A percentile compares a stretch with the other conserved stretches of the same genome.
Evolutionary conservation across 2,888 invertebrate species (phyloP).

Genomic region (Laspeyria flexula): DNA sequence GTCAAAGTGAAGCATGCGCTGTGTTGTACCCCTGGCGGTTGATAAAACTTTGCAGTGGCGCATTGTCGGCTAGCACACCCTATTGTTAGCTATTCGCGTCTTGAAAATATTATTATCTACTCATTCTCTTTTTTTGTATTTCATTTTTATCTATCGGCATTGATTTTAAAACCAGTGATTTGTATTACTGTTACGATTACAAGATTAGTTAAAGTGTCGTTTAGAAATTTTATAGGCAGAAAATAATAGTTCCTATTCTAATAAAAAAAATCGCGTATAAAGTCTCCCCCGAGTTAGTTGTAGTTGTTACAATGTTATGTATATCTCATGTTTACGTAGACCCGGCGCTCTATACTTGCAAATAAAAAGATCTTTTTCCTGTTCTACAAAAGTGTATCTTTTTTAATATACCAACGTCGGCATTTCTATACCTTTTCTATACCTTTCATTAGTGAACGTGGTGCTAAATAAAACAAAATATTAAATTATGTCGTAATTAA

Average conservation of each 20-base stretch:
- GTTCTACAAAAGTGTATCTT: conserved; percentile 5
- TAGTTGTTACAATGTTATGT: conserved; percentile 39
- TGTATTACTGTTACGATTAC: neutral
- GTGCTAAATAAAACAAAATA: neutral
- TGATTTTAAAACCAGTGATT: neutral
- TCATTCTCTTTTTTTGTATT: no score
- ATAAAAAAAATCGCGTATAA: neutral
- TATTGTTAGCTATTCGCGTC: neutral
- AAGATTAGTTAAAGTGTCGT: neutral
- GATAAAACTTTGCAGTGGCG: conserved; percentile 54
- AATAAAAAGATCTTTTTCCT: conserved; percentile 11
- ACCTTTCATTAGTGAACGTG: neutral
- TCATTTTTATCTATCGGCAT: neutral
- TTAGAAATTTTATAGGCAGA: neutral
- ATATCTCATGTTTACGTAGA: no score
- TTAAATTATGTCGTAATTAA: neutral
- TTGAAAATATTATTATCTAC: no score
- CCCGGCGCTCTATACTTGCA: conserved; percentile 41
- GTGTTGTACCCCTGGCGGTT: conserved; percentile 30
- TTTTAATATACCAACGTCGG: neutral
- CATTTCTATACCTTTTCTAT: no score
- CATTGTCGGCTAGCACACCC: neutral
- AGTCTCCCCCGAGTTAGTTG: neutral
- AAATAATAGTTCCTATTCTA: neutral
- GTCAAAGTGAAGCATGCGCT: conserved; percentile 73